Percentiles rank a stretch among this genome's conserved stretches.
phyloP scores from a whole-genome alignment of 2,113 vertebrate species.

The Labeo catla region DNA sequence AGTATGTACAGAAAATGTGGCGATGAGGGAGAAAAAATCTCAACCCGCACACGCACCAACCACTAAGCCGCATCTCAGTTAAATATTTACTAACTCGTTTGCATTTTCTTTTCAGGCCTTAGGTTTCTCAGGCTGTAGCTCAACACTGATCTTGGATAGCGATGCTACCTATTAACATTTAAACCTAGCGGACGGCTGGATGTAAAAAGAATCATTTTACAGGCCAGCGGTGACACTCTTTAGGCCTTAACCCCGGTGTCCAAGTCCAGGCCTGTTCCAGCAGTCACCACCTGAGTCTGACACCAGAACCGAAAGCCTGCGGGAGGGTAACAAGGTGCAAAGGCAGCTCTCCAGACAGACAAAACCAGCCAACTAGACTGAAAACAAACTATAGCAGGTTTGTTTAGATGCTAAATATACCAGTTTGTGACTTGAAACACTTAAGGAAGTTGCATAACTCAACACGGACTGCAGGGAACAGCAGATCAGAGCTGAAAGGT shows the following conservation, averaged over 20 bases:
- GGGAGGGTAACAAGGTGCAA: constrained; percentile 36
- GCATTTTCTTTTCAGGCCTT: constrained; percentile 24
- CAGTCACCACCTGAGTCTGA: constrained; percentile 45
- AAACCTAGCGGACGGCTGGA: constrained; percentile 45
- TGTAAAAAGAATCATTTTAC: constrained; percentile 58
- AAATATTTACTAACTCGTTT: constrained; percentile 18
- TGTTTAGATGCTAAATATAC: background rate
- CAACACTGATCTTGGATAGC: constrained; percentile 36
- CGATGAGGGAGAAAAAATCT: background rate
- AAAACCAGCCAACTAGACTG: constrained; percentile 19
- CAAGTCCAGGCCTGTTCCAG: constrained; percentile 42
- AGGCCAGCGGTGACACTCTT: constrained; percentile 39
- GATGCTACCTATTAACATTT: constrained; percentile 59
- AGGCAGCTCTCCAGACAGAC: constrained; percentile 41
- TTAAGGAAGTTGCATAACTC: background rate
- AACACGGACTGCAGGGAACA: background rate
- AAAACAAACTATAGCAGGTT: constrained; percentile 23
- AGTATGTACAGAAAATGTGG: background rate
- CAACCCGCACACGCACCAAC: background rate
- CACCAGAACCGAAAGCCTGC: constrained; percentile 36
- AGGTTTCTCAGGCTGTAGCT: constrained; percentile 32
- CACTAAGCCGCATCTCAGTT: background rate
- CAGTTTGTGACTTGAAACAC: background rate
- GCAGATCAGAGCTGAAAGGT: background rate
- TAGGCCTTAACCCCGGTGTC: constrained; percentile 42